Percentiles rank a stretch among this genome's conserved stretches.
Evolutionary conservation across 2,113 vertebrate species (phyloP).

Genomic region (Petromus typicus): DNA sequence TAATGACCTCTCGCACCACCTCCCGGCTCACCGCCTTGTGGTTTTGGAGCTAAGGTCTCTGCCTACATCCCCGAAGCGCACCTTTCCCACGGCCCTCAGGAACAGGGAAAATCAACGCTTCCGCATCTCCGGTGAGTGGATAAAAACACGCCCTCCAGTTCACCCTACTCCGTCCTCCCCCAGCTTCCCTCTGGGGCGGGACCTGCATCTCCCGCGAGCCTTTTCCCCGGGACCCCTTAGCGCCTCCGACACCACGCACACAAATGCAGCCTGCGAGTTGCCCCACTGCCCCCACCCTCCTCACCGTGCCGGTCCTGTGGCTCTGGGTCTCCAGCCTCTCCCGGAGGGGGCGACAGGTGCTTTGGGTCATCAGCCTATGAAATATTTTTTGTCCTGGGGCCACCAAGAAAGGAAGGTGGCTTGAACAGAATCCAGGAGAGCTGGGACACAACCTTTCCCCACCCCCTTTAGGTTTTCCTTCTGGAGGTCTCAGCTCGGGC

Average conservation of each 20-base stretch:
- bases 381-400: slow-evolving; percentile 59
- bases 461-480: slow-evolving; percentile 65
- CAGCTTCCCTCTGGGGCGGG: not conserved
- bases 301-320: slow-evolving; percentile 4
- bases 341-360: slow-evolving; percentile 70
- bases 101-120: not conserved
- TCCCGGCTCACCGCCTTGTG: not conserved
- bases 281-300: slow-evolving; percentile 57
- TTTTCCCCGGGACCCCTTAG: not conserved
- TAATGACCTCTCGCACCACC: not conserved
- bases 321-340: slow-evolving; percentile 49
- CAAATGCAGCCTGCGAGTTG: not conserved
- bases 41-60: not conserved
- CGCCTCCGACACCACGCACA: not conserved
- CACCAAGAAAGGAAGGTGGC: slow-evolving; percentile 54
- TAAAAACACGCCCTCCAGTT: not conserved
- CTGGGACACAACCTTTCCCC: slow-evolving; percentile 22
- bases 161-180: not conserved
- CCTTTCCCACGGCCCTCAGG: not conserved
- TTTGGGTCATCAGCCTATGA: slow-evolving; percentile 53
- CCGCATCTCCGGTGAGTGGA: not conserved
- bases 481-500: slow-evolving; percentile 11
- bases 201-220: slow-evolving; percentile 24
- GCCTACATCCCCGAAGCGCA: not conserved
- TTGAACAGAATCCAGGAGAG: not conserved